Percentiles rank a stretch among this genome's conserved stretches.
Evolutionary conservation across 2,797 vertebrate genomes (phyloP).

Genomic region (Poeciliopsis presidionis): DNA sequence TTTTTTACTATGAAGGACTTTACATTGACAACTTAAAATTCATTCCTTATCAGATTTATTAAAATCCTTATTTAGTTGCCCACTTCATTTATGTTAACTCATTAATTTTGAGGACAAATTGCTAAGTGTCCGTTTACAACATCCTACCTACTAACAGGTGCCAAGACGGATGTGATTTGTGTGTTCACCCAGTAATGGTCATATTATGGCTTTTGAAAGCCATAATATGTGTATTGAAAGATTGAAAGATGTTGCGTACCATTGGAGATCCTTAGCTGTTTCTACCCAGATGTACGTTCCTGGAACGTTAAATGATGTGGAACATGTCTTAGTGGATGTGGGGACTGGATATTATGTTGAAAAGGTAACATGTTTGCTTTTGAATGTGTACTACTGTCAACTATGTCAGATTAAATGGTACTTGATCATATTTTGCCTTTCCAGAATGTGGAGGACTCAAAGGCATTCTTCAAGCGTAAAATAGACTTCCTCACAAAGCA

Average conservation of each 20-base stretch:
- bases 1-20: neutral
- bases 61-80: neutral
- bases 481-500: slow-evolving; percentile 95
- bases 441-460: slow-evolving; percentile 87
- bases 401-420: neutral
- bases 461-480: slow-evolving; percentile 92
- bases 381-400: neutral
- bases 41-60: neutral
- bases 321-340: slow-evolving; percentile 88
- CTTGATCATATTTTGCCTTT: slow-evolving; percentile 9
- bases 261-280: slow-evolving; percentile 72
- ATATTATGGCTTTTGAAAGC: neutral
- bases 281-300: slow-evolving; percentile 92
- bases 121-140: too few species aligned
- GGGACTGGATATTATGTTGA: slow-evolving; percentile 97
- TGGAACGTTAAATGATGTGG: slow-evolving; percentile 89
- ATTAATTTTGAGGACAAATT: neutral
- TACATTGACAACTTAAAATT: neutral
- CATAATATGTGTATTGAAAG: too few species aligned
- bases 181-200: neutral
- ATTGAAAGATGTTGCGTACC: neutral
- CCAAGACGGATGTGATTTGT: neutral
- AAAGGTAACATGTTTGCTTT: slow-evolving; percentile 81
- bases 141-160: neutral
- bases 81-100: neutral